Percentiles rank a stretch among this genome's conserved stretches.
These are phyloP conservation scores for Poecilobothrus nobilitatus DNA, from an alignment of 2,888 invertebrate species.

Conservation along the genomic window DNA sequence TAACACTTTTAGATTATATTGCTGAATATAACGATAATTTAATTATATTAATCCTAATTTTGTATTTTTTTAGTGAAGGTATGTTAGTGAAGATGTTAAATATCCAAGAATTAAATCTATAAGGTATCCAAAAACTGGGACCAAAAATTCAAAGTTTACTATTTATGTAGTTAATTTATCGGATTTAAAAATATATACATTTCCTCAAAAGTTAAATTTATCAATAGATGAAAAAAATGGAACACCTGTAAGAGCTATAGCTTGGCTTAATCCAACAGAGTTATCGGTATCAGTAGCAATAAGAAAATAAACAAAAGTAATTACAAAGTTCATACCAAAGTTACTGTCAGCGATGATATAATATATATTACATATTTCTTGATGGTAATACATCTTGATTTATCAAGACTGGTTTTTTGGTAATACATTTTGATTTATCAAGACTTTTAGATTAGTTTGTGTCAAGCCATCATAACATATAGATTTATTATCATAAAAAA, in stretches of 20 bases:
- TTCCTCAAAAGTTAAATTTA: constrained; percentile 56
- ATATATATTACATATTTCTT: too few species aligned
- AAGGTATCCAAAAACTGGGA: constrained; percentile 70
- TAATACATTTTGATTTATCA: too few species aligned
- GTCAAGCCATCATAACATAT: too few species aligned
- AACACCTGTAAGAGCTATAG: constrained; percentile 43
- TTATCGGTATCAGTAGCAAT: constrained; percentile 71
- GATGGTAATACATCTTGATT: too few species aligned
- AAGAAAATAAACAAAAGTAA: constrained; percentile 72
- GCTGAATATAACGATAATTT: constrained; percentile 32
- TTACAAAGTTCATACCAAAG: constrained; percentile 54
- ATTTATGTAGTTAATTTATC: constrained; percentile 67
- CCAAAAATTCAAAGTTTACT: constrained; percentile 67
- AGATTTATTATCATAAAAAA: too few species aligned
- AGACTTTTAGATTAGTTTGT: too few species aligned
- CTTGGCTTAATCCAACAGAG: constrained; percentile 41
- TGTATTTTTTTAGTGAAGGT: constrained; percentile 32
- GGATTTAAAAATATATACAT: constrained; percentile 60
- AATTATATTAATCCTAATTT: background rate
- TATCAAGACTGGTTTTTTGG: too few species aligned
- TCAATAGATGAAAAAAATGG: constrained; percentile 52
- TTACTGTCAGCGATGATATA: constrained; percentile 42
- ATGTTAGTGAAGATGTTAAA: constrained; percentile 44
- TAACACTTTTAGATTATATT: too few species aligned
- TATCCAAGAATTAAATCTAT: constrained; percentile 62